Evolutionary conservation across 2,888 invertebrate species (phyloP), one percentile per base, ranked within the genome.

Genomic region (Drosophila vallismaia): DNA sequence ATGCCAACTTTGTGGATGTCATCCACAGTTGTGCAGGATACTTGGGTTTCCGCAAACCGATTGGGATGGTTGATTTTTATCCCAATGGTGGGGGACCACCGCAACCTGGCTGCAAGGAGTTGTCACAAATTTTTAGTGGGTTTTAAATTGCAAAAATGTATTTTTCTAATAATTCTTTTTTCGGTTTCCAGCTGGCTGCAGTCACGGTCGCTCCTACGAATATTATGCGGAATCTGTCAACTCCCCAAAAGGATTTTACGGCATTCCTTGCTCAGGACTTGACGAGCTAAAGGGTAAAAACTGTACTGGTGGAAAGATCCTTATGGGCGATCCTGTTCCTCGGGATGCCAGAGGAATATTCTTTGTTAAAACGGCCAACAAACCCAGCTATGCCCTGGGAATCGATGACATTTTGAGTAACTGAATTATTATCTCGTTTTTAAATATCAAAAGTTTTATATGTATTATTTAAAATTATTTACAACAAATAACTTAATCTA

Each of bases 1-100:
- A 96, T 88, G 96, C 95, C 0, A 90, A 92, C 24, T 96, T 95
- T 82, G 96, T 95, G 29, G 96, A 96, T 86, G 93, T 95, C 0
- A 94, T 96, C 53, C 96, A 96, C 84, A 95, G 95, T 0, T 94
- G 94, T 77, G 94, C 93, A 0, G 95, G 95, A 0, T 92, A 94
- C 45, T 92, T 94, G 36, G 95, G 95, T 0, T 91, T 90, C 56
- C 81, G 86, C 4, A 89, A 88, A 24, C 89, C 95, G 4, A 92
- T 95, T 14, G 96, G 96, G 0, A 94, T 95, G 85, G 94, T 89
- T 0, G 96, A 96, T 90, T 96, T 95, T 87, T 96, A 95, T 91
- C 96, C 96, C 0, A 96, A 96, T 88, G 93, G 94, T 10, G 96
- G 96, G 0, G 88, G 86, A 19, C 92, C 94, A 0, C 92, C 92